Base-by-base conservation (phyloP, 2,888 invertebrate genomes). In the Dryadula phaetusa region DNA sequence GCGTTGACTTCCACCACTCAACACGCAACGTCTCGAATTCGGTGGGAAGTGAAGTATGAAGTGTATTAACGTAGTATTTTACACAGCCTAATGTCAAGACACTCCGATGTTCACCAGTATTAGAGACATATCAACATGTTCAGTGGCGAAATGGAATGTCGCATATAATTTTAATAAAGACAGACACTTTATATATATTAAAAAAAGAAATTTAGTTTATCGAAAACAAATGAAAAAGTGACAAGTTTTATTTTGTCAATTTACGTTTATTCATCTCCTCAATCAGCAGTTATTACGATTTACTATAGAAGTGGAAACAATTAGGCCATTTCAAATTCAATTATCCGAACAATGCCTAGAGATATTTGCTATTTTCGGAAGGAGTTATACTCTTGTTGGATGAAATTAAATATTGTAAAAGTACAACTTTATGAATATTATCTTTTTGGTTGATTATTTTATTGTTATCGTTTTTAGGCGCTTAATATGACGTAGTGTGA, bases 231-330 rank as follows among this genome's bases (percentile, higher is more conserved):
- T 52, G 18, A 65, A 64, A 5, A 28, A 49, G 20, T 47, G 49
- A 46, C 16, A 46, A 44, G 8, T 44, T 42, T 7, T 60, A 28
- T 60, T 60, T 32, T 44, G 32, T 60, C 18, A 6, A 46, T 44
- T 44, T 42, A 44, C 42, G 60, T 28, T 60, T 60, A 60, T 56
- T 40, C 37, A 56, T 56, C 40, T 56, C 22, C 56, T 40, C 37
- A 37, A 37, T 56, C 37, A 40, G 56, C 37, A 56, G 56, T 56
- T 56, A 56, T 40, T 22, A 56, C 56, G 56, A 56, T 56, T 56
- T 56, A 56, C 56, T 56, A 56, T 56, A 40, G 56, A 56, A 40
- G 40, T 56, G 56, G n/a, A 56, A 56, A n/a, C 56, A 56, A 40
- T 56, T 56, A 56, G 56, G 37, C 37, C 40, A 56, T 56, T 56